Percentiles rank a stretch among this genome's conserved stretches.
phyloP scores from a whole-genome alignment of 2,113 vertebrate species.

The Coturnix japonica region DNA sequence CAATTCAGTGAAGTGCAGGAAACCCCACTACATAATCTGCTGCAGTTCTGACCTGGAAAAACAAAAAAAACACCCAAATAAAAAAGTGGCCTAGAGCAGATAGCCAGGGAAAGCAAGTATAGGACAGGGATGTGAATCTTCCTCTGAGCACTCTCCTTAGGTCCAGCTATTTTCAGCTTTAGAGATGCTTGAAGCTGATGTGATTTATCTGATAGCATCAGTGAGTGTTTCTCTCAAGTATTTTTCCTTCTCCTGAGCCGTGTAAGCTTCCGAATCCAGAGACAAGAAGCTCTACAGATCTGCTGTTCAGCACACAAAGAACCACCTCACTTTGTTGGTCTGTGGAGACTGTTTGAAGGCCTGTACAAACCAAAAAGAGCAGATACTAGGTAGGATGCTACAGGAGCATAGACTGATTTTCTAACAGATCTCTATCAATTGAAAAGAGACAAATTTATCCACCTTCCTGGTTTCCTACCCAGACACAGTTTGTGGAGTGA shows the following conservation, averaged over 20 bases:
- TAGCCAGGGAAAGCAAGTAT: neutral
- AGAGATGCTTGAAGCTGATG: neutral
- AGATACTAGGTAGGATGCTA: neutral
- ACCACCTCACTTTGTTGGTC: rapidly evolving
- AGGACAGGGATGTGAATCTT: neutral
- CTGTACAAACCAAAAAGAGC: neutral
- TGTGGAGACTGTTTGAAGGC: neutral
- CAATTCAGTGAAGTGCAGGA: neutral
- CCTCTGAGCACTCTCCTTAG: neutral
- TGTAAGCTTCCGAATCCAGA: neutral
- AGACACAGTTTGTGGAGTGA: neutral
- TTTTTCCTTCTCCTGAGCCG: neutral
- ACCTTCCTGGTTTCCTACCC: neutral
- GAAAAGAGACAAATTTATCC: neutral
- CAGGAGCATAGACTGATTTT: neutral
- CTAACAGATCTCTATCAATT: neutral
- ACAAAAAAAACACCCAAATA: neutral
- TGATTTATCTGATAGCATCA: neutral
- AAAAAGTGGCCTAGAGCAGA: neutral
- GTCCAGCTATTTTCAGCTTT: neutral
- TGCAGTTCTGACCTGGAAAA: neutral
- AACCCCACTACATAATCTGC: neutral
- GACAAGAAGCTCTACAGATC: neutral
- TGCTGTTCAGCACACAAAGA: neutral
- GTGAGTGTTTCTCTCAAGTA: neutral